Evolutionary conservation across 2,797 vertebrate genomes (phyloP).

Genomic region (Muraenolepis orangiensis): DNA sequence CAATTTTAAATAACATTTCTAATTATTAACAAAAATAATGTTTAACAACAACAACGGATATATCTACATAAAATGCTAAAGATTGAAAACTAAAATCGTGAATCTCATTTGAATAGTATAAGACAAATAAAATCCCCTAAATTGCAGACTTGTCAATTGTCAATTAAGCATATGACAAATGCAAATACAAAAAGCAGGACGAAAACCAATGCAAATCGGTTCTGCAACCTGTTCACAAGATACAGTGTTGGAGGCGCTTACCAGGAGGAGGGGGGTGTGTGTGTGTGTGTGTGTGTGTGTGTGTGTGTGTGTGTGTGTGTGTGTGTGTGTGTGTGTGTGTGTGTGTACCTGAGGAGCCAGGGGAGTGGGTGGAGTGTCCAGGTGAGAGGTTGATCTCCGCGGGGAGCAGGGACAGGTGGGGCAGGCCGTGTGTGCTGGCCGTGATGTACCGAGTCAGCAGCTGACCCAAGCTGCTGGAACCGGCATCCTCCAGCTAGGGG

Average conservation of each 20-base stretch:
- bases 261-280: not conserved
- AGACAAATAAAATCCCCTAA: not conserved
- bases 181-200: not conserved
- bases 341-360: conserved; percentile 90
- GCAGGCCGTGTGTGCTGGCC: conserved; percentile 82
- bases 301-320: not conserved
- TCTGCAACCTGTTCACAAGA: not conserved
- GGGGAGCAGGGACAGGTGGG: conserved; percentile 54
- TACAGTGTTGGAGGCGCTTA: not conserved
- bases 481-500: conserved; percentile 91
- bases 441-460: conserved; percentile 91
- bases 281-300: not conserved
- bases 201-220: no score
- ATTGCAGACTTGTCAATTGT: not conserved
- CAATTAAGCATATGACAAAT: not conserved
- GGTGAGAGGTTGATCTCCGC: conserved; percentile 94
- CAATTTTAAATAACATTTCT: not conserved
- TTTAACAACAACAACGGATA: no score
- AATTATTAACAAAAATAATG: not conserved
- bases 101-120: not conserved
- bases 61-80: no score
- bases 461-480: conserved; percentile 89
- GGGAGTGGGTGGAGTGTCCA: conserved; percentile 89
- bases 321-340: not conserved
- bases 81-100: no score